Conservation (phyloP, 2,797 vertebrate genomes). For the Tachyglossus aculeatus region DNA sequence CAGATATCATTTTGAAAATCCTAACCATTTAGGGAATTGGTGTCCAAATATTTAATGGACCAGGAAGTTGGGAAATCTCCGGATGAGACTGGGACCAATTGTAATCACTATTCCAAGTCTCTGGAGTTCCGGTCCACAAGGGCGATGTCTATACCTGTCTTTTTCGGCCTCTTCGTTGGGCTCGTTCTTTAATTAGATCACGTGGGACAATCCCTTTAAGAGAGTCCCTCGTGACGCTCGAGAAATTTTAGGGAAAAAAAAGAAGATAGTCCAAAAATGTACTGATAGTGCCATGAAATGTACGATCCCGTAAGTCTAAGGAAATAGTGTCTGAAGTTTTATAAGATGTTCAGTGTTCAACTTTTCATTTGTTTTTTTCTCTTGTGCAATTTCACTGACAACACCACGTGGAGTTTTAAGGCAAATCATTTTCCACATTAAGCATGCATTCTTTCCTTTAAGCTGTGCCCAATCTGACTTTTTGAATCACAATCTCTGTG, state of each 20-base stretch:
- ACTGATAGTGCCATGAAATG: too few relatives aligned
- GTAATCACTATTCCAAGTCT: not conserved
- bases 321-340: too few relatives aligned
- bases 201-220: not conserved
- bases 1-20: not conserved
- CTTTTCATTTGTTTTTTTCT: too few relatives aligned
- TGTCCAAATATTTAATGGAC: slow-evolving; percentile 3
- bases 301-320: too few relatives aligned
- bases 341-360: too few relatives aligned
- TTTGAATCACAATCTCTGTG: too few relatives aligned
- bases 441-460: too few relatives aligned
- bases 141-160: not conserved
- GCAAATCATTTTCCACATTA: too few relatives aligned
- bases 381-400: too few relatives aligned
- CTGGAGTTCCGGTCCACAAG: not conserved
- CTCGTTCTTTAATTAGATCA: not conserved
- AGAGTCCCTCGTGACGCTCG: not conserved
- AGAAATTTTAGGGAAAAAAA: not conserved
- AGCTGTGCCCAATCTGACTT: too few relatives aligned
- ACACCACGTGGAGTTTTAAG: too few relatives aligned
- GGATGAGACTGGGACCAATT: slow-evolving; percentile 2
- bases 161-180: not conserved
- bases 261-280: too few relatives aligned
- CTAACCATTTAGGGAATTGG: not conserved
- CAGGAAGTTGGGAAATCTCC: not conserved